These are phyloP conservation scores for Toxonevra muliebris DNA, from an alignment of 2,888 invertebrate genomes.

Conservation along the genomic window DNA sequence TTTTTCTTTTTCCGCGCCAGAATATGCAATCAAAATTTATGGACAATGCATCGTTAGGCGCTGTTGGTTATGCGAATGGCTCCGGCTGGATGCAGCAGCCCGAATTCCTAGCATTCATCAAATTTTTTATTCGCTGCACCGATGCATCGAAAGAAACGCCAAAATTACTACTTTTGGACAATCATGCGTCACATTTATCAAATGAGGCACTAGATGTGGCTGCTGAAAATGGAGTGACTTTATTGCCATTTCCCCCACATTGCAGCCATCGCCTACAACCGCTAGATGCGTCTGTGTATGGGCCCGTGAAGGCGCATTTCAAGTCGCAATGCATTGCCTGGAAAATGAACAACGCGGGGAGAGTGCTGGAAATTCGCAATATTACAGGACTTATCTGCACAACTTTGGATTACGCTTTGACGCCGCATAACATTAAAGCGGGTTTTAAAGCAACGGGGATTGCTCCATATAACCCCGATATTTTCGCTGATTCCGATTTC, in stretches of 20 bases:
- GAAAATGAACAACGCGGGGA: constrained; percentile 7
- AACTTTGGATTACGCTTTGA: neutral
- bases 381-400: neutral
- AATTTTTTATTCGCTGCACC: constrained; percentile 4
- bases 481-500: too few relatives aligned
- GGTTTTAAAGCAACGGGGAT: constrained; percentile 17
- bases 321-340: constrained; percentile 1
- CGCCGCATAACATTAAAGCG: constrained; percentile 17
- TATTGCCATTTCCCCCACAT: constrained; percentile 30
- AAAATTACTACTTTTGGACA: constrained; percentile 24
- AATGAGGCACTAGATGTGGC: constrained; percentile 30
- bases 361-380: constrained; percentile 12
- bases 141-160: constrained; percentile 5
- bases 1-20: constrained; percentile 36
- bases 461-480: constrained; percentile 8
- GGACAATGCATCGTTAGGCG: constrained; percentile 35
- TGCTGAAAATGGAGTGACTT: constrained; percentile 21
- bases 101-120: constrained; percentile 41
- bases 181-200: constrained; percentile 28
- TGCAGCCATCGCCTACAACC: constrained; percentile 29
- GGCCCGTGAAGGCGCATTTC: constrained; percentile 16
- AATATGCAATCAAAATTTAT: constrained; percentile 29
- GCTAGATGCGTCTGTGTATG: constrained; percentile 28
- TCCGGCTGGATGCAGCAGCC: constrained; percentile 48
- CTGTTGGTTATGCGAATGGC: constrained; percentile 25